Evolutionary conservation across 2,888 invertebrate genomes (phyloP).

Genomic region (Ecliptopera silaceata): DNA sequence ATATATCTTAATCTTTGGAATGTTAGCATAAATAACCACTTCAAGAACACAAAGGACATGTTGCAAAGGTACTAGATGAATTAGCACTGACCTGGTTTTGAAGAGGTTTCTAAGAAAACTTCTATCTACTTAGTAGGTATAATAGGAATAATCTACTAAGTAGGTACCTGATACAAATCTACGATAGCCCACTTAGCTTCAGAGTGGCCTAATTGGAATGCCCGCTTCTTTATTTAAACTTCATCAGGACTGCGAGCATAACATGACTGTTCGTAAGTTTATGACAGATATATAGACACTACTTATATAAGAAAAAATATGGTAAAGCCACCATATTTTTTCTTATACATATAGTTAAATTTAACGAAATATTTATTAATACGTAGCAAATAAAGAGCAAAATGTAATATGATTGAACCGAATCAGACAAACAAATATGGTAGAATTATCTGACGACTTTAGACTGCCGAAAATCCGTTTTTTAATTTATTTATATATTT

Average conservation of each 20-base stretch:
- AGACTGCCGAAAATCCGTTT: too few species aligned
- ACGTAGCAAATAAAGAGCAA: too few species aligned
- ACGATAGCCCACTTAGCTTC: conserved; percentile 6
- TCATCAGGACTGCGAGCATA: background rate
- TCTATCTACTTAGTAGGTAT: background rate
- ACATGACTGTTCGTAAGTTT: background rate
- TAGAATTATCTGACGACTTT: too few species aligned
- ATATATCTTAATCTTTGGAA: conserved; percentile 10
- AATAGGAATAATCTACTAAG: conserved; percentile 11
- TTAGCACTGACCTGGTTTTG: conserved; percentile 25
- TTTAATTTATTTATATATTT: too few species aligned
- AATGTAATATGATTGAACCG: too few species aligned
- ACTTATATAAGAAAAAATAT: too few species aligned
- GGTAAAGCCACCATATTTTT: too few species aligned
- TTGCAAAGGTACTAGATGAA: conserved; percentile 2
- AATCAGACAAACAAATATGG: too few species aligned
- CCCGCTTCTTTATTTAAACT: conserved; percentile 2
- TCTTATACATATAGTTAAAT: too few species aligned
- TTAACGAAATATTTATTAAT: too few species aligned
- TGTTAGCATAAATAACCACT: conserved; percentile 8
- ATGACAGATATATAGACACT: too few species aligned
- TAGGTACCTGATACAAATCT: conserved; percentile 2
- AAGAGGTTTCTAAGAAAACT: conserved; percentile 21
- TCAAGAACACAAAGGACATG: conserved; percentile 17
- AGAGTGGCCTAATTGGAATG: conserved; percentile 9